Base-by-base conservation (phyloP, 1,140 invertebrate genomes). In the Procambarus virginalis region DNA sequence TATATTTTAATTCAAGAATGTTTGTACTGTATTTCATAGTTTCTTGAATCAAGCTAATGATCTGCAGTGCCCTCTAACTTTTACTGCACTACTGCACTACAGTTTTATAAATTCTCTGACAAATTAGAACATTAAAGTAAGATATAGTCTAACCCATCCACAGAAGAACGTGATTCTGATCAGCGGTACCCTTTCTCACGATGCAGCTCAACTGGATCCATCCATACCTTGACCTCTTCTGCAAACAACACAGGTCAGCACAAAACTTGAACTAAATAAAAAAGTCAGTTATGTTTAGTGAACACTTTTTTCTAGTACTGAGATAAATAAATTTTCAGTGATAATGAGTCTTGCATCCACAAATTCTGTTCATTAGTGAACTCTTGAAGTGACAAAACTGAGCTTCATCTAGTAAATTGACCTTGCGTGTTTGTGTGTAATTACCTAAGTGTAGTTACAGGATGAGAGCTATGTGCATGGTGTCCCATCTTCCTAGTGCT, bases 121-220 rank as follows among this genome's bases (percentile, higher is more conserved):
- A 55, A 55, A 4, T 55, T 55, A 55, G 8, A 9, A 68, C 64
- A 68, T 17, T n/a, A 68, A n/a, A 68, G 64, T 68, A 68, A 68
- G 64, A 68, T 68, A n/a, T 68, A 68, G 64, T 68, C 64, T 68
- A 68, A 68, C 68, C 48, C 73, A 79, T 81, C n/a, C 86, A 68
- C 84, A 86, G 88, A 89, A 14, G 88, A 89, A 4, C 80, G 88
- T 49, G 88, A 91, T 12, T 78, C 64, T 78, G 92, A 90, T 49
- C 73, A 86, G 45, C 80, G 77, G 8, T 91, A 91, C 60, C 95
- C 96, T 79, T 98, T 97, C 94, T 96, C 97, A 84, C 95, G 97
- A 64, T 97, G 97, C 93, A 97, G 96, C 92, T 97, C 97, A 93
- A 97, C 96, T 92, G 97, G 97, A 51, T 98, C 97, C 83, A 95